Base-by-base conservation (phyloP, 1,140 invertebrate genomes). In the Lordiphosa collinella region DNA sequence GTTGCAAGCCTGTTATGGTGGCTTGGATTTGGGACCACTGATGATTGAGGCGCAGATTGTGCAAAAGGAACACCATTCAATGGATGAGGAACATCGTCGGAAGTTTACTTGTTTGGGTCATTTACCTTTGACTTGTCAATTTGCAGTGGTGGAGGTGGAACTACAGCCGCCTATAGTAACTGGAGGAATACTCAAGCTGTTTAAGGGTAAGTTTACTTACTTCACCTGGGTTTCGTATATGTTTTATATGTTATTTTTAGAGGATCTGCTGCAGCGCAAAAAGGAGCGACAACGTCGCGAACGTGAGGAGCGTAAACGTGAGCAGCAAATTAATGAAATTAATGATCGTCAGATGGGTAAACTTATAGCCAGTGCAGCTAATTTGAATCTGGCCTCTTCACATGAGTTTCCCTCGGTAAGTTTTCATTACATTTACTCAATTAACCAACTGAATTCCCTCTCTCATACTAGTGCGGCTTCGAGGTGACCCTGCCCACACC, bases 101-200 rank as follows among this genome's bases (percentile, higher is more conserved):
- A 91, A 95, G 43, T 89, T 97, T 72, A 92, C 95, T 18, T 98
- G 96, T 80, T 90, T 98, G 12, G 93, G 93, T 51, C 97, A 99
- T 90, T 90, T 99, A 60, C 97, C 98, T 2, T 88, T 98, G 1
- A 95, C 96, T 60, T 96, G 96, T 80, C 94, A 95, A 57, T 97
- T 98, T 90, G 94, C 96, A 82, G 92, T 98, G 16, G 95, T 95
- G 12, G 97, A 99, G 90, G 92, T 99, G 32, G 92, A 95, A 55
- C 89, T 98, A 7, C 90, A 92, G 69, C 91, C 92, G 38, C 94
- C 95, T 3, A 82, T 93, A 16, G 90, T 98, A 1, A 93, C 93
- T 7, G 72, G 91, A 38, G 92, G 92, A 57, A 93, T 94, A 32
- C 73, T 95, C 5, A 80, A 90, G 34, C 80, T 89, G 52, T 96